These are phyloP conservation scores for Malurus leucopterus DNA, from an alignment of 2,797 vertebrate genomes.

Conservation along the genomic window DNA sequence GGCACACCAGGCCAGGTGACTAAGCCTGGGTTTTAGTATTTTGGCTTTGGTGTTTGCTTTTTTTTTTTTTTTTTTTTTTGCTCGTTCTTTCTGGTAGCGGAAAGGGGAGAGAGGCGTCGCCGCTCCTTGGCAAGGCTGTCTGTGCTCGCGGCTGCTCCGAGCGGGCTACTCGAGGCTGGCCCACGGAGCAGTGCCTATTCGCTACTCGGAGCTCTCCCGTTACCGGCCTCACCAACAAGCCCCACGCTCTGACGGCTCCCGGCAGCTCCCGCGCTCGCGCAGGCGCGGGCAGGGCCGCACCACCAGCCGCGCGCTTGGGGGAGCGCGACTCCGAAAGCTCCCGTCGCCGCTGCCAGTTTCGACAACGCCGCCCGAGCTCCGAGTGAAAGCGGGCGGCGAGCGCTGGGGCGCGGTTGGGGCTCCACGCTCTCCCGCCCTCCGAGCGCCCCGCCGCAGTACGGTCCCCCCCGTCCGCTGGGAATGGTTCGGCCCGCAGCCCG, in stretches of 20 bases:
- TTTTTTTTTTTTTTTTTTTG: too few species aligned
- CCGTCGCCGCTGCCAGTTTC: rapidly evolving
- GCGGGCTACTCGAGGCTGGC: rapidly evolving
- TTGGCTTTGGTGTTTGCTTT: too few species aligned
- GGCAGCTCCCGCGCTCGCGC: background rate
- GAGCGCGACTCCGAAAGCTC: rapidly evolving
- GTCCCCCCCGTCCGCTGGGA: rapidly evolving
- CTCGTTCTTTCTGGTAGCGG: background rate
- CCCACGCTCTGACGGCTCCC: background rate
- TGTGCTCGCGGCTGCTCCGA: background rate
- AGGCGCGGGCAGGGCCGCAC: background rate
- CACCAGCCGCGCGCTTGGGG: background rate
- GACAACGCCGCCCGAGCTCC: rapidly evolving
- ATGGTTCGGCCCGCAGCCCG: background rate
- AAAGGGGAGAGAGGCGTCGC: background rate
- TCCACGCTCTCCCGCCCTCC: rapidly evolving
- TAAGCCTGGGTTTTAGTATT: background rate
- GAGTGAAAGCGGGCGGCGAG: rapidly evolving
- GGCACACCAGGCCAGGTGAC: background rate
- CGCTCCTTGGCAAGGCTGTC: background rate
- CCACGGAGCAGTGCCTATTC: rapidly evolving
- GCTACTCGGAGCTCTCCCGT: rapidly evolving
- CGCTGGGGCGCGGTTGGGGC: rapidly evolving
- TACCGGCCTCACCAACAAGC: too few species aligned
- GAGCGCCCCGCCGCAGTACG: rapidly evolving